phyloP scores from a whole-genome alignment of 1,140 invertebrate species.

The Gyrodactylus bullatarudis region DNA sequence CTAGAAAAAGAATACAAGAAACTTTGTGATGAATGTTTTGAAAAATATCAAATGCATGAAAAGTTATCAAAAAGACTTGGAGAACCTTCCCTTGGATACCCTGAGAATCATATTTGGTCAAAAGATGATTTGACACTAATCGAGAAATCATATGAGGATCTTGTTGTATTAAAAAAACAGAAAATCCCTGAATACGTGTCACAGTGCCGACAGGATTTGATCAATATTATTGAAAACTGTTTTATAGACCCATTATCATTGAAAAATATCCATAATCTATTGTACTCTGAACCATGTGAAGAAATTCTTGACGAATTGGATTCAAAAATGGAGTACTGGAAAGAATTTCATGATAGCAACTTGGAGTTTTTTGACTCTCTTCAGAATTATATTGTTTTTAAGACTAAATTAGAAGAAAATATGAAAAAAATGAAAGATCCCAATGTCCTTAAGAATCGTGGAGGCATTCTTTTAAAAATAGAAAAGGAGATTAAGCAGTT shows the following conservation, averaged over 20 bases:
- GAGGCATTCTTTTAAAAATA: neutral
- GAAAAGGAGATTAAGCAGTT: neutral
- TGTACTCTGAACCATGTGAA: neutral
- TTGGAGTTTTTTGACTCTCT: neutral
- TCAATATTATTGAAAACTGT: neutral
- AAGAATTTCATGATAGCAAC: neutral
- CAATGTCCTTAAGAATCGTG: neutral
- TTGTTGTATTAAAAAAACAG: neutral
- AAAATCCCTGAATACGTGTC: neutral
- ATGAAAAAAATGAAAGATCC: neutral
- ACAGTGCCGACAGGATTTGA: neutral
- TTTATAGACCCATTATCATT: neutral
- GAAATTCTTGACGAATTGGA: neutral
- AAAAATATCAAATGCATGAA: neutral
- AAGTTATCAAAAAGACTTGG: neutral
- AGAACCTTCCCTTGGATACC: neutral
- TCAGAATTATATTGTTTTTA: neutral
- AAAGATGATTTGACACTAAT: neutral
- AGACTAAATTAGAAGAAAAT: neutral
- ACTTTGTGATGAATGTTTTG: neutral
- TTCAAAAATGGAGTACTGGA: neutral
- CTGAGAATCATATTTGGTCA: neutral
- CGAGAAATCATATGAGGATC: neutral
- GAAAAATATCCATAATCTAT: too few relatives aligned
- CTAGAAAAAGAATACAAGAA: neutral